These are phyloP conservation scores for Tachysurus vachellii DNA, from an alignment of 2,113 vertebrate genomes.

Conservation along the genomic window DNA sequence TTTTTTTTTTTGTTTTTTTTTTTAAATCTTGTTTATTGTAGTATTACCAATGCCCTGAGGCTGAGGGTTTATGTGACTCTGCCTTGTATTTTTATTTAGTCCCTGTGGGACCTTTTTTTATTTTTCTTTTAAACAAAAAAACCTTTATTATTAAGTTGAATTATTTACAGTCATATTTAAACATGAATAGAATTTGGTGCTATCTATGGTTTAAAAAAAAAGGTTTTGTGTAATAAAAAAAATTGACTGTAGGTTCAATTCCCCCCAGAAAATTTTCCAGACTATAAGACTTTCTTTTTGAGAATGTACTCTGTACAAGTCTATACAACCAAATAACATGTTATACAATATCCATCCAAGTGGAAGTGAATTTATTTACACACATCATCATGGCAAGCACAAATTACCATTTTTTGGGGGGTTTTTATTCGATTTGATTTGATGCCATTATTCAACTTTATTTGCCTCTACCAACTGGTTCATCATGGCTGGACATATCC, in stretches of 20 bases:
- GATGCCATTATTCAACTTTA: background rate
- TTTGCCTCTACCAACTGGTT: background rate
- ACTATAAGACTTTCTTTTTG: slow-evolving; percentile 18
- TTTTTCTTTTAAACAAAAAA: slow-evolving; percentile 27
- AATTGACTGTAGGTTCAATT: background rate
- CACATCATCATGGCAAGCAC: background rate
- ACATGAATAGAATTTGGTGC: slow-evolving; percentile 67
- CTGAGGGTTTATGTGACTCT: slow-evolving; percentile 51
- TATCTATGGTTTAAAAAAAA: slow-evolving; percentile 56
- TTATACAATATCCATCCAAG: background rate
- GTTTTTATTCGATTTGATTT: background rate
- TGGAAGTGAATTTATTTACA: background rate
- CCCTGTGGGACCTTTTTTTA: slow-evolving; percentile 84
- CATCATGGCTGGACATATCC: background rate
- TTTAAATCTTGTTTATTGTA: slow-evolving; percentile 60
- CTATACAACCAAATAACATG: background rate
- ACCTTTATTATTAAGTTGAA: slow-evolving; percentile 58
- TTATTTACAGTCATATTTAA: slow-evolving; percentile 66
- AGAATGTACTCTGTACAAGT: background rate
- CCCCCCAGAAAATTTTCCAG: background rate
- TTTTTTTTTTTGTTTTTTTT: slow-evolving; percentile 50
- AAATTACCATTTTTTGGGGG: background rate
- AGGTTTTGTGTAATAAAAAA: slow-evolving; percentile 45
- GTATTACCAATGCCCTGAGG: slow-evolving; percentile 71
- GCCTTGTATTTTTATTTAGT: slow-evolving; percentile 76